Evolutionary conservation across 2,113 vertebrate species (phyloP).

Genomic region (Sciurus niger): DNA sequence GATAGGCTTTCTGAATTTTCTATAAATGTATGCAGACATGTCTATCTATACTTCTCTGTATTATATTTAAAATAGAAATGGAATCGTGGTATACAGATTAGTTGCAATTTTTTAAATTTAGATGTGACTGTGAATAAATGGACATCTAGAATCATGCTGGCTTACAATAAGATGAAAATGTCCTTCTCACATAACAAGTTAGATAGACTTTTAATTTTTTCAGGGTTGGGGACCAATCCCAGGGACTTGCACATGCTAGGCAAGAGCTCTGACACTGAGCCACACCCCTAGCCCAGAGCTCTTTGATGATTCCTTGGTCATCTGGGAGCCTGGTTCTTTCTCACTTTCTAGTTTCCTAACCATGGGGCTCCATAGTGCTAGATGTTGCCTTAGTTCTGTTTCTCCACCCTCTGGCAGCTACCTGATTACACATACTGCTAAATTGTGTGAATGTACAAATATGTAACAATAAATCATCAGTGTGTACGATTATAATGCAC

Average conservation of each 20-base stretch:
- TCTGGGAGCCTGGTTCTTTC: not conserved
- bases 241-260: not conserved
- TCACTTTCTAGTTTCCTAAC: not conserved
- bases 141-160: not conserved
- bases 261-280: not conserved
- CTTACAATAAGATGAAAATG: not conserved
- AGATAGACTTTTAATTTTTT: not conserved
- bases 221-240: not conserved
- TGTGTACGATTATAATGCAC: too few species aligned
- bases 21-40: not conserved
- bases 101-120: not conserved
- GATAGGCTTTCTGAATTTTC: not conserved
- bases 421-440: not conserved
- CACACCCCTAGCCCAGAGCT: not conserved
- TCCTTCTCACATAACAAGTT: not conserved
- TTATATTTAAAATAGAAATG: slow-evolving; percentile 29
- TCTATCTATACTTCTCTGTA: not conserved
- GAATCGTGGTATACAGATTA: not conserved
- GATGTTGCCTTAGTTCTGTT: not conserved
- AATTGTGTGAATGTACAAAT: too few species aligned
- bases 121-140: not conserved
- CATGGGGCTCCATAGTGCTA: not conserved
- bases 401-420: not conserved
- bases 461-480: too few species aligned
- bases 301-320: not conserved